phyloP scores from a whole-genome alignment of 2,113 vertebrate species.

The Malurus alboscapulatus region DNA sequence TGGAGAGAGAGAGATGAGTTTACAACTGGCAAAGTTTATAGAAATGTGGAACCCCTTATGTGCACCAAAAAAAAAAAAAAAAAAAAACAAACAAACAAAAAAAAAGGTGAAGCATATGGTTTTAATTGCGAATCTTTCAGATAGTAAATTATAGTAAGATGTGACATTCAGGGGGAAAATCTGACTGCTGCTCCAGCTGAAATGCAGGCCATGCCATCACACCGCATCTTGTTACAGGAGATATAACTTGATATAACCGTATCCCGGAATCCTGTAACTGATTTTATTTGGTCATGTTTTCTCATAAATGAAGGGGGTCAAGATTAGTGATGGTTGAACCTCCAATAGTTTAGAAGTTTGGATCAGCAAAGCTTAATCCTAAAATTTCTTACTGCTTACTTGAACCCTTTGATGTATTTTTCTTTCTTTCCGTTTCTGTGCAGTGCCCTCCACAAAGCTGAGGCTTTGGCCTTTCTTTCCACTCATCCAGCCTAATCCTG shows the following conservation, averaged over 20 bases:
- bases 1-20: not conserved
- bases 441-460: not conserved
- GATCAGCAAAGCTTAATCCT: conserved; percentile 4
- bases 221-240: not conserved
- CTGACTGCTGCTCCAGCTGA: conserved; percentile 12
- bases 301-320: conserved; percentile 19
- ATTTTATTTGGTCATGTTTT: conserved; percentile 50
- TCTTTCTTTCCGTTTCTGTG: not conserved
- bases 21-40: conserved; percentile 18
- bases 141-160: conserved; percentile 40
- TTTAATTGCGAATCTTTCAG: conserved; percentile 54
- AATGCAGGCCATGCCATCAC: not conserved
- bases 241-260: conserved; percentile 15
- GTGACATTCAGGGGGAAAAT: conserved; percentile 8
- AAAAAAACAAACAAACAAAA: not conserved
- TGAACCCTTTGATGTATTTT: not conserved
- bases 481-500: not conserved
- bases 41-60: not conserved
- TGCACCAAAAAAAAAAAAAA: not conserved
- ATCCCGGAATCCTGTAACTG: conserved; percentile 19
- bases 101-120: not conserved
- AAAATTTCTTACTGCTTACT: not conserved
- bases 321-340: conserved; percentile 27
- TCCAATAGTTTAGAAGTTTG: not conserved
- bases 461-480: not conserved